Evolutionary conservation across 1,140 invertebrate species (phyloP).

Genomic region (Ectropis grisescens): DNA sequence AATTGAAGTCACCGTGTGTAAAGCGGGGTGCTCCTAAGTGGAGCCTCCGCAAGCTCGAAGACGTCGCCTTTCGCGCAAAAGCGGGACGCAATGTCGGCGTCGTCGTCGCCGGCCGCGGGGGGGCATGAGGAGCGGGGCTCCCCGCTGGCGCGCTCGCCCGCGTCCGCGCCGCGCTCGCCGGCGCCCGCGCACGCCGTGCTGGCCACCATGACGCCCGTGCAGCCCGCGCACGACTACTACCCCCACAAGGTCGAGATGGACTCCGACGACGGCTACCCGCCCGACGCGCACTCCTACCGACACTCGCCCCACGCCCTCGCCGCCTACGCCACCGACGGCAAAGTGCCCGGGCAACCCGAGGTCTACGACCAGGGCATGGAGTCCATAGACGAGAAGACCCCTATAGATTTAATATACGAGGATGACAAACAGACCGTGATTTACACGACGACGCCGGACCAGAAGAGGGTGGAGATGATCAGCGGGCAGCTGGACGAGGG

Average conservation of each 20-base stretch:
- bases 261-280: slow-evolving; percentile 65
- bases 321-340: slow-evolving; percentile 70
- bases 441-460: slow-evolving; percentile 78
- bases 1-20: slow-evolving; percentile 34
- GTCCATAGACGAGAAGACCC: slow-evolving; percentile 78
- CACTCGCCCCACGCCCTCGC: slow-evolving; percentile 67
- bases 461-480: slow-evolving; percentile 68
- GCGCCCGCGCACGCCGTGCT: slow-evolving; percentile 77
- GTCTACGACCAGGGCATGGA: slow-evolving; percentile 73
- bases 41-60: slow-evolving; percentile 37
- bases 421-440: slow-evolving; percentile 86
- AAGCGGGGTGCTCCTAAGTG: slow-evolving; percentile 45
- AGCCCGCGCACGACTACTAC: slow-evolving; percentile 72
- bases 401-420: slow-evolving; percentile 85
- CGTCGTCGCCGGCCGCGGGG: slow-evolving; percentile 28
- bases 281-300: slow-evolving; percentile 68
- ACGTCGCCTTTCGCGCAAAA: slow-evolving; percentile 25
- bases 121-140: slow-evolving; percentile 42
- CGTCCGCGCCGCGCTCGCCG: slow-evolving; percentile 61
- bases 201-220: slow-evolving; percentile 78
- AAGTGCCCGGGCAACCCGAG: slow-evolving; percentile 62
- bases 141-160: slow-evolving; percentile 33
- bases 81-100: slow-evolving; percentile 47
- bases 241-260: slow-evolving; percentile 70
- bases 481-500: slow-evolving; percentile 61